A percentile compares a stretch with the other conserved stretches of the same genome.
phyloP scores from a whole-genome alignment of 2,113 vertebrate species.

The Toxotes chatareus region DNA sequence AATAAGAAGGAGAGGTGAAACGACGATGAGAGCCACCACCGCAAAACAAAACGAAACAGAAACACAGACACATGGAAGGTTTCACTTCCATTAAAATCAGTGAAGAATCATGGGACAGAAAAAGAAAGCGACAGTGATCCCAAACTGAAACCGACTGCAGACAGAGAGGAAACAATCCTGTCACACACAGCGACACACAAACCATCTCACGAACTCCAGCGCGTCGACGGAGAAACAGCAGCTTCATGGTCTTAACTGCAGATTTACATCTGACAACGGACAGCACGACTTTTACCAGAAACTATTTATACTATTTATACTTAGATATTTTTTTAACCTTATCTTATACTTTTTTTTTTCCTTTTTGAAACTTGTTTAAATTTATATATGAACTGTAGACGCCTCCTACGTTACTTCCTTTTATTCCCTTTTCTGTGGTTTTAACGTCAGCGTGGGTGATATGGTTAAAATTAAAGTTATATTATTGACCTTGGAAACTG shows the following conservation, averaged over 20 bases:
- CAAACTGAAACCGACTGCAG: conserved; percentile 30
- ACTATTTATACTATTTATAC: not conserved
- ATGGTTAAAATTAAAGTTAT: not conserved
- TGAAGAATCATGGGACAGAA: conserved; percentile 21
- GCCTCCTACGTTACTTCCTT: no score
- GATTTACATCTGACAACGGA: not conserved
- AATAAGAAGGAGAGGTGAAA: conserved; percentile 35
- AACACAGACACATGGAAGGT: conserved; percentile 36
- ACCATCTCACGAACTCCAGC: not conserved
- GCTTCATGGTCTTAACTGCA: not conserved
- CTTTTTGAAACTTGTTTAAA: no score
- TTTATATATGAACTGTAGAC: no score
- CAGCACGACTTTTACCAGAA: no score
- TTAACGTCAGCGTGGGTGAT: not conserved
- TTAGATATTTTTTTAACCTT: no score
- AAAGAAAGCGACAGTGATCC: conserved; percentile 23
- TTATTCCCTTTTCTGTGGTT: no score
- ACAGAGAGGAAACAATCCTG: conserved; percentile 14
- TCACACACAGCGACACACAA: not conserved
- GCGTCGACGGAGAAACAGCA: not conserved
- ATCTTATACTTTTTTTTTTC: no score
- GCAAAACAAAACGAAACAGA: not conserved
- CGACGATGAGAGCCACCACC: conserved; percentile 59
- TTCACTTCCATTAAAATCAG: conserved; percentile 32
- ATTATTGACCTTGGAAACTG: no score